phyloP scores from a whole-genome alignment of 2,888 invertebrate genomes.

The Craniophora ligustri region DNA sequence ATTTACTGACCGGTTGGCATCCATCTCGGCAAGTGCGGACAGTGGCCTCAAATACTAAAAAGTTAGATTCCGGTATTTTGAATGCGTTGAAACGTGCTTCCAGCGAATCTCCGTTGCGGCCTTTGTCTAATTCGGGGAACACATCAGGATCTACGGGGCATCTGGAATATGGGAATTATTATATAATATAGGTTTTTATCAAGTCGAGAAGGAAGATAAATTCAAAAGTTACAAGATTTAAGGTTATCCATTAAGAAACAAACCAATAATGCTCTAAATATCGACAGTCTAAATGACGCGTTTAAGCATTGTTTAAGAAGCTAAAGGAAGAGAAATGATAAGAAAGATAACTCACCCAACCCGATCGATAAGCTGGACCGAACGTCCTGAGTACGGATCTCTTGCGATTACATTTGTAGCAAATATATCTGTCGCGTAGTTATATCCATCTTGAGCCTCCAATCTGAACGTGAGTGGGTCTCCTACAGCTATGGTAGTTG shows the following conservation, averaged over 20 bases:
- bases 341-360: constrained; percentile 91
- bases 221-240: too few relatives aligned
- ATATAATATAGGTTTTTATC: background rate
- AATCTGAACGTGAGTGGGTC: constrained; percentile 96
- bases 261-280: too few relatives aligned
- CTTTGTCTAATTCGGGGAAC: constrained; percentile 96
- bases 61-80: constrained; percentile 98
- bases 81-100: constrained; percentile 98
- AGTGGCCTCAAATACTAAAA: constrained; percentile 97
- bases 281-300: background rate
- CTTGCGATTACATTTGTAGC: constrained; percentile 97
- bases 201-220: too few relatives aligned
- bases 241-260: too few relatives aligned
- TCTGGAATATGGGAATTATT: constrained; percentile 77
- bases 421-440: constrained; percentile 96
- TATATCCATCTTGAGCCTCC: constrained; percentile 96
- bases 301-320: too few relatives aligned
- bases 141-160: constrained; percentile 97
- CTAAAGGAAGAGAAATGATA: background rate
- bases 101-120: constrained; percentile 94
- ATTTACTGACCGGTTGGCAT: constrained; percentile 92
- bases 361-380: constrained; percentile 96
- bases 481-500: constrained; percentile 97
- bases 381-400: constrained; percentile 97
- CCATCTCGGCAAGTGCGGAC: constrained; percentile 96